Conservation (phyloP, 2,888 invertebrate species). For the Aethes cnicana region DNA sequence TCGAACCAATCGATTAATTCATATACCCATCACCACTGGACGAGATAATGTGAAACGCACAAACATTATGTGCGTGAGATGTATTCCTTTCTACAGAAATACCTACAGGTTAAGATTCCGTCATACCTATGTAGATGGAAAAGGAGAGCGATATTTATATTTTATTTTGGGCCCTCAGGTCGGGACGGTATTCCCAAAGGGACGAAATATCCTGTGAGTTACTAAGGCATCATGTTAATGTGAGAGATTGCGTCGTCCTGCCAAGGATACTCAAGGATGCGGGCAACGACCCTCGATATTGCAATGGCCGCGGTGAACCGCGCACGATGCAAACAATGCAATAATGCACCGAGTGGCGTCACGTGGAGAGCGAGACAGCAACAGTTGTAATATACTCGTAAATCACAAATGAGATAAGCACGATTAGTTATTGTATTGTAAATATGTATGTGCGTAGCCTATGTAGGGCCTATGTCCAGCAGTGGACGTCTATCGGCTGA, state of each 20-base stretch:
- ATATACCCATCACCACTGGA: background rate
- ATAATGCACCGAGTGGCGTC: slow-evolving; percentile 36
- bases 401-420: background rate
- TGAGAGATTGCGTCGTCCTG: slow-evolving; percentile 69
- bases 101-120: background rate
- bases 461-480: too few relatives aligned
- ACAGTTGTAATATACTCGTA: slow-evolving; percentile 14
- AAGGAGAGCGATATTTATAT: background rate
- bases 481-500: too few relatives aligned
- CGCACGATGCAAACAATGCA: slow-evolving; percentile 39
- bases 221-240: slow-evolving; percentile 71
- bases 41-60: too few relatives aligned
- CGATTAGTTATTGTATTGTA: slow-evolving; percentile 1
- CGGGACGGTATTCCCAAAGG: slow-evolving; percentile 72
- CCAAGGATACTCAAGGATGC: slow-evolving; percentile 79
- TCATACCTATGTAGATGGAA: background rate
- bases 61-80: too few relatives aligned
- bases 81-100: too few relatives aligned
- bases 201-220: slow-evolving; percentile 81
- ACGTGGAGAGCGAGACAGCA: slow-evolving; percentile 19
- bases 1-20: background rate
- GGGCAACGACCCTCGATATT: slow-evolving; percentile 57
- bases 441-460: too few relatives aligned
- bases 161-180: slow-evolving; percentile 21
- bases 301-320: slow-evolving; percentile 25